Base-by-base conservation (phyloP, 1,140 invertebrate species). In the Stratiolaelaps scimitus region DNA sequence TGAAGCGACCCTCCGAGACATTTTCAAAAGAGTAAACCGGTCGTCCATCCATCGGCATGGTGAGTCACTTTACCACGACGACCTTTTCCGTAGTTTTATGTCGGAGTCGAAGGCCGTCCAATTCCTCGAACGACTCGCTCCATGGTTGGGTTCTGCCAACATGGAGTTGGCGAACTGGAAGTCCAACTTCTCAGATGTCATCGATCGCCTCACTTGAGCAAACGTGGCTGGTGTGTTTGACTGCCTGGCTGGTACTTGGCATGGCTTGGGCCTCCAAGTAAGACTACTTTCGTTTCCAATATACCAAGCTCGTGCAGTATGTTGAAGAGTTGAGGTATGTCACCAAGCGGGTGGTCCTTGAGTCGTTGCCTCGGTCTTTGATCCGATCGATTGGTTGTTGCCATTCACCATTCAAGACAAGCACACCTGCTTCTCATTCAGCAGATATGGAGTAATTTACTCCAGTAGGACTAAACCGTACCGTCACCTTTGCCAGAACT, bases 261-360 rank as follows among this genome's bases (percentile, higher is more conserved):
- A 45, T 45, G 13, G 44, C 44, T 45, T n/a, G 44, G 44, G 44
- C 44, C n/a, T n/a, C n/a, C n/a, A n/a, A n/a, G n/a, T n/a, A n/a
- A n/a, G n/a, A n/a, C n/a, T n/a, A n/a, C n/a, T n/a, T n/a, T n/a
- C n/a, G n/a, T n/a, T n/a, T n/a, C n/a, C n/a, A n/a, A n/a, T n/a
- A n/a, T n/a, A n/a, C n/a, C n/a, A 13, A 45, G 44, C 13, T 45
- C 13, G 44, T 45, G 44, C 13, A 45, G 19, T 45, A 13, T n/a
- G 19, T n/a, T 13, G 44, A 19, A 45, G 44, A 13, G 13, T 13
- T 13, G 44, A 45, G 44, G 44, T 13, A 13, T 45, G 44, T 45
- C n/a, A 45, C 44, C 44, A 13, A 45, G 44, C 13, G 44, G 44
- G 13, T 13, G 44, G 44, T 45, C 13, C 44, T 45, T n/a, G 44